Percentiles rank a stretch among this genome's conserved stretches.
phyloP scores from a whole-genome alignment of 2,797 vertebrate genomes.

The Falco columbarius region DNA sequence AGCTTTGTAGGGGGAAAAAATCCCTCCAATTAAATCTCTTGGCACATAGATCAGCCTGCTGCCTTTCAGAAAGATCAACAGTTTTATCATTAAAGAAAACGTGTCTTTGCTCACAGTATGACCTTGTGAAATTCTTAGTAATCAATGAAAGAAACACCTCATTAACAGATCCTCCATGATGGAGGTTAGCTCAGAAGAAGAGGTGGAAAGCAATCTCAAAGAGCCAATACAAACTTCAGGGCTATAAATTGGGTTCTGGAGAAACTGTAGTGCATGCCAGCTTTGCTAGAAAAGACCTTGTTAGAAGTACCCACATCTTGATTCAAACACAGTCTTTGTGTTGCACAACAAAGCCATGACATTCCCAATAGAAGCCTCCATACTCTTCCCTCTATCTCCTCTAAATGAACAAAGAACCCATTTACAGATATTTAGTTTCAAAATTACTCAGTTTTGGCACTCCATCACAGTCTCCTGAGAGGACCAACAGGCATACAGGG shows the following conservation, averaged over 20 bases:
- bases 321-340: neutral
- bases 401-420: conserved; percentile 42
- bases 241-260: neutral
- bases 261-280: neutral
- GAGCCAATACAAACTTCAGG: neutral
- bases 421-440: conserved; percentile 43
- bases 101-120: neutral
- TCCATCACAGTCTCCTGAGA: neutral
- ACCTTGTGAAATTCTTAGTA: neutral
- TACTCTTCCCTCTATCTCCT: neutral
- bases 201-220: neutral
- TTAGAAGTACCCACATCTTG: neutral
- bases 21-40: neutral
- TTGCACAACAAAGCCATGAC: neutral
- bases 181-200: neutral
- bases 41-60: neutral
- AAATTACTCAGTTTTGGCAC: conserved; percentile 9
- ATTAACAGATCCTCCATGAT: neutral
- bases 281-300: neutral
- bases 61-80: neutral
- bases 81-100: neutral
- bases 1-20: neutral
- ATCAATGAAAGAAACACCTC: neutral
- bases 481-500: neutral
- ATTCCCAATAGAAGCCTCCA: conserved; percentile 4